These are phyloP conservation scores for Hirudinaria manillensis DNA, from an alignment of 2,888 invertebrate genomes.

Conservation along the genomic window DNA sequence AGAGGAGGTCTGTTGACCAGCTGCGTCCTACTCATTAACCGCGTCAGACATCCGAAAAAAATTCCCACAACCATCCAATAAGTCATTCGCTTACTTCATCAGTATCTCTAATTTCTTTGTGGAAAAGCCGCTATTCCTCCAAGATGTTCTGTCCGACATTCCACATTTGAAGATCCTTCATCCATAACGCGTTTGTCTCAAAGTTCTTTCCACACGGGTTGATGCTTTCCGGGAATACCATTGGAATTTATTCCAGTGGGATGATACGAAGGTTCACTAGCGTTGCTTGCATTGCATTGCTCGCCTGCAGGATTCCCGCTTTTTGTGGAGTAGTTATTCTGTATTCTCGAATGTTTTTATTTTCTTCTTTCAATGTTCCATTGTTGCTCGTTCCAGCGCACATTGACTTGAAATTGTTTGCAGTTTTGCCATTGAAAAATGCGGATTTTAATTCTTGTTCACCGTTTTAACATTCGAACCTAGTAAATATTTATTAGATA, in stretches of 20 bases:
- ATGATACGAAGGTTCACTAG: neutral
- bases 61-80: conserved; percentile 38
- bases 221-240: neutral
- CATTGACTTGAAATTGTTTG: too few relatives aligned
- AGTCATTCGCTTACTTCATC: neutral
- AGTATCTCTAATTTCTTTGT: neutral
- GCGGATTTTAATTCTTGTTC: too few relatives aligned
- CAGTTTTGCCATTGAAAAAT: too few relatives aligned
- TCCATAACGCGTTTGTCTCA: neutral
- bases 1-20: conserved; percentile 73
- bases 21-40: conserved; percentile 69
- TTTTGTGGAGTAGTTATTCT: neutral
- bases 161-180: too few relatives aligned
- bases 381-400: too few relatives aligned
- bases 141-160: conserved; percentile 5
- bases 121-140: neutral
- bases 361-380: too few relatives aligned
- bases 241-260: too few relatives aligned
- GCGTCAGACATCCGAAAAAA: conserved; percentile 50
- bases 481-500: too few relatives aligned
- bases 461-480: too few relatives aligned
- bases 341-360: too few relatives aligned
- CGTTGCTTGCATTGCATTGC: neutral
- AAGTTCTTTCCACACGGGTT: neutral
- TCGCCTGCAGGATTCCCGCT: neutral